Conservation (phyloP, 2,797 vertebrate genomes). For the Rousettus madagascariensis region DNA sequence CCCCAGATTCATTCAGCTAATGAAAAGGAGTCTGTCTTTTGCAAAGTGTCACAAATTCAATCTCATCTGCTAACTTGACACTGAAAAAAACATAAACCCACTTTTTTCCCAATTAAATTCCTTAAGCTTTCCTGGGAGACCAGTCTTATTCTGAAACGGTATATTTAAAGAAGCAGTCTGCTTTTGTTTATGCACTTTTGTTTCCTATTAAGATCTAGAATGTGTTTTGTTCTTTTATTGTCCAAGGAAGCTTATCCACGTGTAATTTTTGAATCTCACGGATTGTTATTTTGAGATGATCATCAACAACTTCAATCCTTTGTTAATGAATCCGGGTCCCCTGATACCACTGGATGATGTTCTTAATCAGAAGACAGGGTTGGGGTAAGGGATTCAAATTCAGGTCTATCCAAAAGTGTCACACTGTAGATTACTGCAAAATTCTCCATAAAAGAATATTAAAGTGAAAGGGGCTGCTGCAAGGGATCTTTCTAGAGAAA, state of each 20-base stretch:
- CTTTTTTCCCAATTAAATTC: constrained; percentile 71
- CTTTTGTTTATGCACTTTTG: constrained; percentile 75
- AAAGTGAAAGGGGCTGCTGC: not conserved
- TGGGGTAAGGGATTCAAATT: not conserved
- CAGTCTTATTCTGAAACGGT: constrained; percentile 61
- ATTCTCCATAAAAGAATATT: not conserved
- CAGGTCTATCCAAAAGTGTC: not conserved
- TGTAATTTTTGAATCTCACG: constrained; percentile 46
- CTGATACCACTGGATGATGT: not conserved
- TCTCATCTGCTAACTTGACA: constrained; percentile 66
- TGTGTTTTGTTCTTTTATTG: constrained; percentile 66
- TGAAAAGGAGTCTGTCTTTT: constrained; percentile 67
- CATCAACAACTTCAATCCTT: not conserved
- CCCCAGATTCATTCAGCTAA: constrained; percentile 52
- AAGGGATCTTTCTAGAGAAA: not conserved
- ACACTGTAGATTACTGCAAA: not conserved
- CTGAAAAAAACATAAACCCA: constrained; percentile 38
- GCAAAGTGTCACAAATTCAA: constrained; percentile 75
- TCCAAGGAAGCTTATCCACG: constrained; percentile 9
- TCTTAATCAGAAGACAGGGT: not conserved
- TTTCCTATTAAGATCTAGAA: constrained; percentile 72
- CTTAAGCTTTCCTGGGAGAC: constrained; percentile 59
- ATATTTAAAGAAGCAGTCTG: constrained; percentile 75
- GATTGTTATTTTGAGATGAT: constrained; percentile 1
- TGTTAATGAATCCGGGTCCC: constrained; percentile 14